Conservation (phyloP, 2,113 vertebrate genomes). For the Galbula dea region DNA sequence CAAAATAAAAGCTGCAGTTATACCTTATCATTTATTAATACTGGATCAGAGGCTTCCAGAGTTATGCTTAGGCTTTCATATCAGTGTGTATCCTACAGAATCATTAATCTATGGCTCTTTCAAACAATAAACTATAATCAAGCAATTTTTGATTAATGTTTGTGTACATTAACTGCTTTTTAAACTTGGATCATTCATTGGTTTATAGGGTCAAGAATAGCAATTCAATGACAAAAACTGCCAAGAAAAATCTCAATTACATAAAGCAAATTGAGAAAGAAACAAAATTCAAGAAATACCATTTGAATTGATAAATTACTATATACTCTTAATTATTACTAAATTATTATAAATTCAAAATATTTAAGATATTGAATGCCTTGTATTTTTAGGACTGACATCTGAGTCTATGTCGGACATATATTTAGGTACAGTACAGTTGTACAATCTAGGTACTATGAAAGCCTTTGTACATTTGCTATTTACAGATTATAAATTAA, state of each 20-base stretch:
- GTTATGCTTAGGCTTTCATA: not conserved
- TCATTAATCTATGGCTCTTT: constrained; percentile 49
- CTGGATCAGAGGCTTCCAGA: not conserved
- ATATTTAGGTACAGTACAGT: not conserved
- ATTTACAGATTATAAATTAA: not conserved
- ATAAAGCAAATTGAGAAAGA: not conserved
- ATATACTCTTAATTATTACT: not conserved
- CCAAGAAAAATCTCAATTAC: not conserved
- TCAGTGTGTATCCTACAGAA: constrained; percentile 38
- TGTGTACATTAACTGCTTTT: constrained; percentile 53
- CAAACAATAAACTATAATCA: constrained; percentile 53
- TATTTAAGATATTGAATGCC: not conserved
- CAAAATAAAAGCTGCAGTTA: constrained; percentile 6
- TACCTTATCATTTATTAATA: constrained; percentile 16
- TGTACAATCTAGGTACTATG: not conserved
- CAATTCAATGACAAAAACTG: not conserved
- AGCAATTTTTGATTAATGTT: constrained; percentile 32
- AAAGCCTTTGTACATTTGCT: not conserved
- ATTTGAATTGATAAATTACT: not conserved
- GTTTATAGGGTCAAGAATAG: not conserved
- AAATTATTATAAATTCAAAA: not conserved
- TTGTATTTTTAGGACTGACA: not conserved
- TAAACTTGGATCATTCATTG: constrained; percentile 28
- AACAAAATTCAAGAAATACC: not conserved
- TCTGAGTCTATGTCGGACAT: not conserved